Base-by-base conservation (phyloP, 2,113 vertebrate genomes). In the Lagenorhynchus albirostris region DNA sequence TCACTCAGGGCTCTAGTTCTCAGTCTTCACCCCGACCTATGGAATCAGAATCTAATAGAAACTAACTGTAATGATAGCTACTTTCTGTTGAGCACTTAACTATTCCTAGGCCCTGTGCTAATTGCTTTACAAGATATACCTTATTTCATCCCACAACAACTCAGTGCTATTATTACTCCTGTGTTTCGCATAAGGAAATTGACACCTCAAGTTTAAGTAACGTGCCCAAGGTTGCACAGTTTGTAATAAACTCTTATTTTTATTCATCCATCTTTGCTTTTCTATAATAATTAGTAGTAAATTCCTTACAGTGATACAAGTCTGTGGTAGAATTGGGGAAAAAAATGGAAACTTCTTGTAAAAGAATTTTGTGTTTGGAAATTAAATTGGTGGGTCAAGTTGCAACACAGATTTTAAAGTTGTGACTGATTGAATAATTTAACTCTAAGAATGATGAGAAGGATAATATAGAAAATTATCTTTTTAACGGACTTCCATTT, bases 181-280 rank as follows among this genome's bases (percentile, higher is more conserved):
- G 7, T 53, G 36, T 86, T 65, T 93, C 86, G 47, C 20, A 63
- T 53, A 41, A 86, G 47, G 55, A 41, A 55, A 83, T 20, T 70
- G 85, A 94, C 21, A 55, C 18, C 29, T 94, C 55, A 70, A 83
- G 26, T 14, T 94, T 50, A 88, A 93, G 50, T 81, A 73, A 91
- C 36, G 44, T 71, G 8, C 13, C 58, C 21, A 79, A 41, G 21
- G 21, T 82, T 68, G 17, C 26, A 44, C 11, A 82, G 26, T 68
- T 79, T 89, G 20, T 80, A 60, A 89, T 87, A 94, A 79, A 58
- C 44, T 71, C 14, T 68, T 68, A 58, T 58, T 96, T 96, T 80
- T 73, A 96, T 81, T 91, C 3, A 33, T 44, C 29, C n/a, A 62
- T 82, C 74, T 97, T 31, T 73, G 58, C 55, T 73, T 71, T 67